phyloP scores from a whole-genome alignment of 2,113 vertebrate species.

The Ivindomyrus marchei region DNA sequence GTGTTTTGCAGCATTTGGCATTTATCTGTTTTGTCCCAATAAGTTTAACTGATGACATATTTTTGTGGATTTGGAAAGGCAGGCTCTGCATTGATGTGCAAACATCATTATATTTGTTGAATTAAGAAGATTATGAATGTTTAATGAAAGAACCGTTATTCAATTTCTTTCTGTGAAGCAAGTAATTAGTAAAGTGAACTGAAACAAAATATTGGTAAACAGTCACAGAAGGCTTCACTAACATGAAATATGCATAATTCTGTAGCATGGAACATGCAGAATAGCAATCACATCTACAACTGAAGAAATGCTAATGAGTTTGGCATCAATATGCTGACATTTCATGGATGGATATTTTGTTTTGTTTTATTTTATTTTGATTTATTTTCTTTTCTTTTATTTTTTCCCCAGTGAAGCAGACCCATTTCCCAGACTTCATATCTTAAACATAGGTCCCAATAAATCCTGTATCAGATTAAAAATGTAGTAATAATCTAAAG shows the following conservation, averaged over 20 bases:
- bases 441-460: background rate
- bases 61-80: slow-evolving; percentile 12
- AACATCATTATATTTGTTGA: slow-evolving; percentile 22
- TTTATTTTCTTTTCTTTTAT: background rate
- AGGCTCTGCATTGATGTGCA: background rate
- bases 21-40: background rate
- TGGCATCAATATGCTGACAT: background rate
- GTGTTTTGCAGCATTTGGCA: background rate
- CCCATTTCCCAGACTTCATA: background rate
- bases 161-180: slow-evolving; percentile 10
- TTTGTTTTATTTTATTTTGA: background rate
- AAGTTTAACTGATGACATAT: background rate
- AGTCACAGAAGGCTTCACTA: slow-evolving; percentile 27
- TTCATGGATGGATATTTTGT: background rate
- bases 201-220: slow-evolving; percentile 11
- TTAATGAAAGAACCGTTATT: slow-evolving; percentile 20
- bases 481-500: background rate
- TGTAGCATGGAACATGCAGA: background rate
- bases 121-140: slow-evolving; percentile 21
- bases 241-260: slow-evolving; percentile 29
- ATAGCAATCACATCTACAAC: background rate
- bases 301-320: background rate
- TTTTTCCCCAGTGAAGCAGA: background rate
- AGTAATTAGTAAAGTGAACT: slow-evolving; percentile 19
- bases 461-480: background rate